Percentiles rank a stretch among this genome's conserved stretches.
phyloP scores from a whole-genome alignment of 2,888 invertebrate genomes.

The Tetranychus piercei region DNA sequence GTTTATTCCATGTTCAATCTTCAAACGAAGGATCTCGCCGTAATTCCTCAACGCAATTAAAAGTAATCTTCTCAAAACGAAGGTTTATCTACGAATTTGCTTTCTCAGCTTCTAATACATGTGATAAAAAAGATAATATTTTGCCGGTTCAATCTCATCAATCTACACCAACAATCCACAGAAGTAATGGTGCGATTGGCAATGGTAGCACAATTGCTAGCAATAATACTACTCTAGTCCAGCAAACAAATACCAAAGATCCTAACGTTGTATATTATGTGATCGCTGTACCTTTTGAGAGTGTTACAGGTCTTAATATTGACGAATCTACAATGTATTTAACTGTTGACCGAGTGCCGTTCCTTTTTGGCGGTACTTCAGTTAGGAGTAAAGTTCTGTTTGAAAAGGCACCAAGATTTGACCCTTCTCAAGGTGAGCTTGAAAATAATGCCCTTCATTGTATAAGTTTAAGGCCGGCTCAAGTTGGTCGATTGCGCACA shows the following conservation, averaged over 20 bases:
- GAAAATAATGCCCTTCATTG: background rate
- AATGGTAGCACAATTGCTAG: background rate
- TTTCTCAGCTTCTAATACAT: background rate
- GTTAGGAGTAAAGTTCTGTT: slow-evolving; percentile 1
- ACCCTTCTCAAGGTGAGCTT: slow-evolving; percentile 2
- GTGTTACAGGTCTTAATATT: background rate
- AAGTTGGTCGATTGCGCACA: background rate
- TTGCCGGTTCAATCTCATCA: background rate
- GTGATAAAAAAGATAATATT: background rate
- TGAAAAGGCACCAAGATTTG: background rate
- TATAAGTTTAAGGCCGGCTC: background rate
- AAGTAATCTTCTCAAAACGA: background rate
- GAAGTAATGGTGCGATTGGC: background rate
- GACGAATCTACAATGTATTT: background rate
- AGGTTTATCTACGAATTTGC: slow-evolving; percentile 1
- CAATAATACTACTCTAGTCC: background rate
- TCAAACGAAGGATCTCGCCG: background rate
- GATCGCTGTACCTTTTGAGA: background rate
- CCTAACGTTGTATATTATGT: background rate
- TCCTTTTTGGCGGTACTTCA: background rate
- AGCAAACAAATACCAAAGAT: background rate
- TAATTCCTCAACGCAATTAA: background rate
- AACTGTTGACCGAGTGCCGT: background rate
- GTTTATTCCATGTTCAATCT: background rate
- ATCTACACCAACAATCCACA: background rate